Evolutionary conservation across 2,888 invertebrate genomes (phyloP).

Genomic region (Stenurella melanura): DNA sequence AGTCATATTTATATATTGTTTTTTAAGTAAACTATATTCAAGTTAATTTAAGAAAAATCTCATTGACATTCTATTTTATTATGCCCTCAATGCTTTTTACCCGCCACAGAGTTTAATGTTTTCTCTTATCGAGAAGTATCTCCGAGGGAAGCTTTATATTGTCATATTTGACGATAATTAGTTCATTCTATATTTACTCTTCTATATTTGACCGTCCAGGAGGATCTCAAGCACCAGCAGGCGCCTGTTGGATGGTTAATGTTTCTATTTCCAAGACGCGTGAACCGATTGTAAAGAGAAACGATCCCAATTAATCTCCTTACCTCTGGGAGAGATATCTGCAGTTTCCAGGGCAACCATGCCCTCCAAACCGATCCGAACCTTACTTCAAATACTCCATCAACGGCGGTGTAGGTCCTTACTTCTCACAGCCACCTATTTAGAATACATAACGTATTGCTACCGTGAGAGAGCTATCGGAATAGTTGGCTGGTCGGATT

Average conservation of each 20-base stretch:
- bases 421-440: constrained; percentile 31
- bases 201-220: neutral
- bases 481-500: constrained; percentile 18
- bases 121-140: too few species aligned
- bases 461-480: neutral
- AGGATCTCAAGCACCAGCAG: neutral
- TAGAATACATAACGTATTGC: constrained; percentile 41
- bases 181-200: neutral
- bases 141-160: too few species aligned
- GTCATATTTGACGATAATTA: too few species aligned
- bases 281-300: constrained; percentile 73
- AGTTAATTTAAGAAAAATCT: too few species aligned
- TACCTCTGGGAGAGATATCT: constrained; percentile 73
- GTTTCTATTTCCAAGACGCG: constrained; percentile 73
- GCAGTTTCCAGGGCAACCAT: constrained; percentile 67
- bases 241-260: constrained; percentile 68
- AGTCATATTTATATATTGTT: too few species aligned
- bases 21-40: too few species aligned
- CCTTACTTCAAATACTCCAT: constrained; percentile 58
- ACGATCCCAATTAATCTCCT: constrained; percentile 74
- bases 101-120: too few species aligned
- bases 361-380: constrained; percentile 59
- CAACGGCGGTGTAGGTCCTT: constrained; percentile 40
- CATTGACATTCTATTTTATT: too few species aligned
- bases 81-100: too few species aligned